Evolutionary conservation across 2,888 invertebrate genomes (phyloP).

Genomic region (Polyommatus iphigenia): DNA sequence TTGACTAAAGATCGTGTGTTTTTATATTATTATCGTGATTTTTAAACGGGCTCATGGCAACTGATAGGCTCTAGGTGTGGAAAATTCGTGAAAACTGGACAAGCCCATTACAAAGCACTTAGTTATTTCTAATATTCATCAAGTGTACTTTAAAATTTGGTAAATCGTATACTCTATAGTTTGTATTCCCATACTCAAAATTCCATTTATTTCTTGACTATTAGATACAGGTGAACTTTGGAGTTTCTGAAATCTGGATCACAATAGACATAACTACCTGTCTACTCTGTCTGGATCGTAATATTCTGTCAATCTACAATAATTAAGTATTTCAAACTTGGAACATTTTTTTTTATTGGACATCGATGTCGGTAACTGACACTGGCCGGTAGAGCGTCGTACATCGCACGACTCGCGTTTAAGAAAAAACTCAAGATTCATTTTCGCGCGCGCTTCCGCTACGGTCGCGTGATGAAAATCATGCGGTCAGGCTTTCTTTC

Average conservation of each 20-base stretch:
- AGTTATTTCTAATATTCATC: neutral
- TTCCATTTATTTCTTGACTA: neutral
- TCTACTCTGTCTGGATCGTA: too few relatives aligned
- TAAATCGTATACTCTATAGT: neutral
- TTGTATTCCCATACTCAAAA: neutral
- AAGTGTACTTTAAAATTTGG: neutral
- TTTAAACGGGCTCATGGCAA: slow-evolving; percentile 5
- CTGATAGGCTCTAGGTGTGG: neutral
- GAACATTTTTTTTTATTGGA: neutral
- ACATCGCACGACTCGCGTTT: slow-evolving; percentile 48
- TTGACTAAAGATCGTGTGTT: slow-evolving; percentile 6
- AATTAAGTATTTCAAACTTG: neutral
- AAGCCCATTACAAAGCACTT: neutral
- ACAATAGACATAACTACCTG: too few relatives aligned
- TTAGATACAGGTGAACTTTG: too few relatives aligned
- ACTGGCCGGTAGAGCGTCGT: slow-evolving; percentile 71
- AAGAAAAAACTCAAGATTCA: slow-evolving; percentile 76
- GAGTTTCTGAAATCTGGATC: too few relatives aligned
- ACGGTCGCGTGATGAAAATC: slow-evolving; percentile 77
- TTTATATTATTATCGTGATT: slow-evolving; percentile 15
- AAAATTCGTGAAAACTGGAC: neutral
- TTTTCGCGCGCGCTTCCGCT: slow-evolving; percentile 75
- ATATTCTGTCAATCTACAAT: neutral
- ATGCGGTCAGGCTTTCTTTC: slow-evolving; percentile 74
- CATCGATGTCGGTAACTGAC: slow-evolving; percentile 55